Conservation (phyloP, 2,113 vertebrate genomes). For the Mastomys coucha region DNA sequence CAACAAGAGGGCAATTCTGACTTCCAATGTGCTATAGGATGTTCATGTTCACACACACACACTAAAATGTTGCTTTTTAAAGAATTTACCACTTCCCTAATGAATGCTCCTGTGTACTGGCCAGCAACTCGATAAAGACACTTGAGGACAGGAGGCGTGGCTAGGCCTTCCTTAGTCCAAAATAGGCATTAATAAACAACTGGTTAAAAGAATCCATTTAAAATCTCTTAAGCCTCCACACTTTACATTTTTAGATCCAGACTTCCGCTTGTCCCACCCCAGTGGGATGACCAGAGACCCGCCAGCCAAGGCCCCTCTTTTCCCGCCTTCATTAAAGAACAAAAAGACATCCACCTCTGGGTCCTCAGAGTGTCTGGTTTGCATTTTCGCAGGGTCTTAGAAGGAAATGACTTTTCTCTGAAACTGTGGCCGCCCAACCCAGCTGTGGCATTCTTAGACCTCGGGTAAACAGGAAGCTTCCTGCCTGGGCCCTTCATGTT, state of each 20-base stretch:
- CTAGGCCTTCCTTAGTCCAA: background rate
- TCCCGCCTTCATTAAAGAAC: conserved; percentile 76
- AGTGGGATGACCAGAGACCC: conserved; percentile 53
- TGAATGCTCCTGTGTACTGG: background rate
- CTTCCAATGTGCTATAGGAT: background rate
- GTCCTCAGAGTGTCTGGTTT: conserved; percentile 73
- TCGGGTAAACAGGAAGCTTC: conserved; percentile 82
- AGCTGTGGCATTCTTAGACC: conserved; percentile 80
- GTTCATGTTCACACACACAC: background rate
- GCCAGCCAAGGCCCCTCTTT: conserved; percentile 67
- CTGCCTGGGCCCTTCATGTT: conserved; percentile 77
- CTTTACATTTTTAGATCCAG: conserved; percentile 50
- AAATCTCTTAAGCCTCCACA: background rate
- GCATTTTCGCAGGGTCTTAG: conserved; percentile 74
- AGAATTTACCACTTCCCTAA: conserved; percentile 25
- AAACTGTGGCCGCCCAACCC: conserved; percentile 74
- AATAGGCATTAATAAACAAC: conserved; percentile 57
- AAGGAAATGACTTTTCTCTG: conserved; percentile 83
- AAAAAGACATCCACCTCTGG: conserved; percentile 57
- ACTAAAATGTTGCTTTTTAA: background rate
- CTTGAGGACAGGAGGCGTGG: background rate
- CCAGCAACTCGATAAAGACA: background rate
- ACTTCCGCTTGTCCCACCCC: background rate
- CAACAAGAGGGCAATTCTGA: background rate
- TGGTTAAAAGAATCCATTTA: background rate